These are phyloP conservation scores for Misgurnus mizolepis DNA, from an alignment of 2,113 vertebrate species.

Conservation along the genomic window DNA sequence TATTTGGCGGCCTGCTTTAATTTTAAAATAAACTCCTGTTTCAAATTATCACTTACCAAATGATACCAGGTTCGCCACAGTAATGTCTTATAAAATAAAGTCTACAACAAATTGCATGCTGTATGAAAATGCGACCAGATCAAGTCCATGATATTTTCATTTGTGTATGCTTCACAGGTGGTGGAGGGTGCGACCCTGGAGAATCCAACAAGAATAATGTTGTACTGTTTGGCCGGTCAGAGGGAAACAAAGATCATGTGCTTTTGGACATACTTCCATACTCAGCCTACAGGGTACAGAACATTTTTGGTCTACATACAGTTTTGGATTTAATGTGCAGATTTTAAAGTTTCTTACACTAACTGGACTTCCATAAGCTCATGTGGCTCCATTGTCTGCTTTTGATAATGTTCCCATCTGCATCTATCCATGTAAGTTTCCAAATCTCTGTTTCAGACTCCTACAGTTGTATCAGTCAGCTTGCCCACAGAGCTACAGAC, in stretches of 20 bases:
- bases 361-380: too few relatives aligned
- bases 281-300: conserved; percentile 88
- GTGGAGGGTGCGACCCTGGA: conserved; percentile 87
- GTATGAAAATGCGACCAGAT: too few relatives aligned
- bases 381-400: too few relatives aligned
- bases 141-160: too few relatives aligned
- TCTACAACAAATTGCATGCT: too few relatives aligned
- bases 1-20: too few relatives aligned
- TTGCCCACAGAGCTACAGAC: conserved; percentile 90
- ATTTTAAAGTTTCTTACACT: too few relatives aligned
- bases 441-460: conserved; percentile 71
- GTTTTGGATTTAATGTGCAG: neutral
- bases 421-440: neutral
- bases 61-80: neutral
- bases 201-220: conserved; percentile 91
- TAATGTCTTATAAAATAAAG: neutral
- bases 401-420: neutral
- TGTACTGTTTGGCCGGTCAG: conserved; percentile 82
- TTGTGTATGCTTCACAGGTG: conserved; percentile 71
- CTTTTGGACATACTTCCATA: conserved; percentile 85
- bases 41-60: too few relatives aligned
- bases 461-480: conserved; percentile 86
- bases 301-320: neutral
- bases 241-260: conserved; percentile 85
- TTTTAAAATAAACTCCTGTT: too few relatives aligned